phyloP scores from a whole-genome alignment of 2,797 vertebrate genomes.

The Rhincodon typus region DNA sequence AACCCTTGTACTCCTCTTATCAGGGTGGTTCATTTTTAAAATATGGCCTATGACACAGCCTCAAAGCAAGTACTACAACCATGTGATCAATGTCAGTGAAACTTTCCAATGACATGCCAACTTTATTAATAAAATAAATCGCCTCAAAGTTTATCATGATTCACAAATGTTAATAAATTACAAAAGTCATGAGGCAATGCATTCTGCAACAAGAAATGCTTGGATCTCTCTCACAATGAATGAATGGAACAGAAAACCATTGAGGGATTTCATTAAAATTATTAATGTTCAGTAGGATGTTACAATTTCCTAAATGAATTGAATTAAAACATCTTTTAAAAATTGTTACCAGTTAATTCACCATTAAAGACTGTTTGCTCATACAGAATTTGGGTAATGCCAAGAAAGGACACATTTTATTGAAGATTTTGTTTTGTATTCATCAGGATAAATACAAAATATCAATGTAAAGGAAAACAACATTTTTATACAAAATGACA shows the following conservation, averaged over 20 bases:
- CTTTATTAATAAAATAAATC: not conserved
- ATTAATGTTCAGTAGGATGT: not conserved
- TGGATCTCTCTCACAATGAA: not conserved
- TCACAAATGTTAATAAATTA: not conserved
- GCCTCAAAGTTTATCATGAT: not conserved
- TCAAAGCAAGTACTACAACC: not conserved
- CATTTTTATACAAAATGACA: too few relatives aligned
- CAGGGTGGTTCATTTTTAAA: not conserved
- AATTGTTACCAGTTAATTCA: not conserved
- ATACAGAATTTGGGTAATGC: too few relatives aligned
- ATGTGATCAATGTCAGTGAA: not conserved
- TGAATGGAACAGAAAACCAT: not conserved
- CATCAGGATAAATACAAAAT: too few relatives aligned
- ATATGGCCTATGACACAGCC: not conserved
- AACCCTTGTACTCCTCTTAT: not conserved
- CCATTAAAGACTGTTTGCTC: not conserved
- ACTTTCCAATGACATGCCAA: not conserved
- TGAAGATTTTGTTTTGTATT: too few relatives aligned
- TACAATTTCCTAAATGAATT: not conserved
- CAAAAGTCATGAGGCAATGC: not conserved
- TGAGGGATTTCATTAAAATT: not conserved
- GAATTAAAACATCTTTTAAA: not conserved
- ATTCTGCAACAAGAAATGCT: not conserved
- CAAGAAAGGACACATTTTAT: too few relatives aligned
- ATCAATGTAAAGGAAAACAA: too few relatives aligned